Conservation (phyloP, 2,113 vertebrate genomes). For the Garra rufa region DNA sequence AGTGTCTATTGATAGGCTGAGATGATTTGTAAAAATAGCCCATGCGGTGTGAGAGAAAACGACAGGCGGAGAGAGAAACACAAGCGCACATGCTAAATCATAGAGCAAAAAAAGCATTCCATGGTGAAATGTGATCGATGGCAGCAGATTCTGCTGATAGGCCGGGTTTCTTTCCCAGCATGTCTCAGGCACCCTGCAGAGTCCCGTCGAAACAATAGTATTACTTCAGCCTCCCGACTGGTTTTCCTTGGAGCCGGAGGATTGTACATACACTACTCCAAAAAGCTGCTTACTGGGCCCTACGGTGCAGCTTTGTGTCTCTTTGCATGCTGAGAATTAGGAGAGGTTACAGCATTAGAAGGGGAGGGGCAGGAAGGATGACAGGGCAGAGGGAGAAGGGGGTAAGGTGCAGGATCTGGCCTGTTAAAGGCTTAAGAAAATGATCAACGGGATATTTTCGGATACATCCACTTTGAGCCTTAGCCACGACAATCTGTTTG, state of each 20-base stretch:
- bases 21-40: not conserved
- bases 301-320: slow-evolving; percentile 54
- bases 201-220: slow-evolving; percentile 51
- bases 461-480: slow-evolving; percentile 69
- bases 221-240: slow-evolving; percentile 42
- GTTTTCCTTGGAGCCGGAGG: slow-evolving; percentile 41
- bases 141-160: slow-evolving; percentile 45
- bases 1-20: not conserved
- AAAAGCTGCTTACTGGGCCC: slow-evolving; percentile 57
- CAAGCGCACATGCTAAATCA: slow-evolving; percentile 8
- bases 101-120: slow-evolving; percentile 37
- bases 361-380: slow-evolving; percentile 55
- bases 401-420: slow-evolving; percentile 59
- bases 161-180: slow-evolving; percentile 47
- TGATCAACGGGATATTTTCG: slow-evolving; percentile 66
- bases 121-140: slow-evolving; percentile 35
- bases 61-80: slow-evolving; percentile 8
- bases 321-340: slow-evolving; percentile 52
- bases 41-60: not conserved
- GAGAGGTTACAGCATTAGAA: slow-evolving; percentile 43
- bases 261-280: slow-evolving; percentile 49
- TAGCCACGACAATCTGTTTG: slow-evolving; percentile 60
- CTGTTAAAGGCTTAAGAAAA: slow-evolving; percentile 75
- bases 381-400: slow-evolving; percentile 47
- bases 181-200: slow-evolving; percentile 41